These are phyloP conservation scores for Watersipora subatra DNA, from an alignment of 1,140 invertebrate genomes.

Conservation along the genomic window DNA sequence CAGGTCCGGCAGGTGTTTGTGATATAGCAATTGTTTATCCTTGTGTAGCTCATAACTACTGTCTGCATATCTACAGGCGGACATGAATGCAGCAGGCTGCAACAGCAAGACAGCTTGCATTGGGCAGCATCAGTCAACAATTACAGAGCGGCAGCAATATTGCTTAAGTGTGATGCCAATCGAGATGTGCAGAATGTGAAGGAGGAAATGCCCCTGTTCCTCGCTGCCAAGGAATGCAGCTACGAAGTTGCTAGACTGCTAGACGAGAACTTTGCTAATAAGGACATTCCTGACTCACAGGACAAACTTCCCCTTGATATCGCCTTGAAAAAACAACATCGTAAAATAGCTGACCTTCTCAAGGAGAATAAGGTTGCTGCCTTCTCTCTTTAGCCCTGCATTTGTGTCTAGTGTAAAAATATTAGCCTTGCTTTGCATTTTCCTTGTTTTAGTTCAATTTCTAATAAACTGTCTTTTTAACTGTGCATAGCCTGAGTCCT, in stretches of 20 bases:
- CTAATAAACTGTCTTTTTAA: no score
- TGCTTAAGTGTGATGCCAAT: conserved; percentile 80
- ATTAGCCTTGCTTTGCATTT: no score
- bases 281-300: conserved; percentile 98
- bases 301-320: conserved; percentile 82
- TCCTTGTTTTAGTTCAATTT: no score
- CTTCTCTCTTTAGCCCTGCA: conserved; percentile 33
- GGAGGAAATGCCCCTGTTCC: conserved; percentile 88
- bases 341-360: conserved; percentile 78
- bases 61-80: no score
- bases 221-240: conserved; percentile 83
- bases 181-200: conserved; percentile 88
- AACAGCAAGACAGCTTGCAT: no score
- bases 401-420: no score
- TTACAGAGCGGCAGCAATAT: conserved; percentile 68
- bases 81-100: no score
- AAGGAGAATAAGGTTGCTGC: conserved; percentile 57
- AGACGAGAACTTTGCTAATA: conserved; percentile 77
- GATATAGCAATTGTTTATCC: no score
- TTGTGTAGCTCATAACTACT: no score
- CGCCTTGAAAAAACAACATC: conserved; percentile 74
- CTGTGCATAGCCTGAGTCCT: no score
- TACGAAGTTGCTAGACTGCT: conserved; percentile 79
- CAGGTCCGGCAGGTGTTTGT: no score
- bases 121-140: no score